phyloP scores from a whole-genome alignment of 1,140 invertebrate genomes.

The Macrotrachela quadricornifera region DNA sequence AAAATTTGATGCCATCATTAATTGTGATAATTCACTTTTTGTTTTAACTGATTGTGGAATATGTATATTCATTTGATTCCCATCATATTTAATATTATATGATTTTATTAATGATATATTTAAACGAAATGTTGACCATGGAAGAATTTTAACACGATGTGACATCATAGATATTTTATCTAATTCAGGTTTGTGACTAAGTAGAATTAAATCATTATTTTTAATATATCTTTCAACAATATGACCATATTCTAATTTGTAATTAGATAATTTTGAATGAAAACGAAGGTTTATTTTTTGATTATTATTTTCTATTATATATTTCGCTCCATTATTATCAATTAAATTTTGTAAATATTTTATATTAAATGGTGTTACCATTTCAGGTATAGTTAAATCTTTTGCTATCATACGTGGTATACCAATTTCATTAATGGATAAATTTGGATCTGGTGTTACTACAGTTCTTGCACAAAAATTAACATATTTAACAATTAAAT shows the following conservation, averaged over 20 bases:
- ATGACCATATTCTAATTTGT: too few species aligned
- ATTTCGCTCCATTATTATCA: too few species aligned
- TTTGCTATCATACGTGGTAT: too few species aligned
- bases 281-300: too few species aligned
- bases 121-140: slow-evolving; percentile 94
- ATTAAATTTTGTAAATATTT: too few species aligned
- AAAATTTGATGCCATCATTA: slow-evolving; percentile 85
- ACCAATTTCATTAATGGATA: too few species aligned
- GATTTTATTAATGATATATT: slow-evolving; percentile 83
- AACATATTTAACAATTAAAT: slow-evolving; percentile 98
- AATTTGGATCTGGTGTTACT: too few species aligned
- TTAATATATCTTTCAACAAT: slow-evolving; percentile 86
- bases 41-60: slow-evolving; percentile 98
- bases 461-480: slow-evolving; percentile 98
- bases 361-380: too few species aligned
- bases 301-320: too few species aligned
- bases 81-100: slow-evolving; percentile 99
- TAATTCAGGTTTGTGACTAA: slow-evolving; percentile 94
- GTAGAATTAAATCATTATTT: slow-evolving; percentile 93
- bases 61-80: slow-evolving; percentile 99
- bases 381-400: too few species aligned
- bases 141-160: slow-evolving; percentile 79
- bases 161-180: slow-evolving; percentile 99
- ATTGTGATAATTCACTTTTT: slow-evolving; percentile 85
- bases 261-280: too few species aligned